phyloP scores from a whole-genome alignment of 2,113 vertebrate genomes.

The Redunca redunca region DNA sequence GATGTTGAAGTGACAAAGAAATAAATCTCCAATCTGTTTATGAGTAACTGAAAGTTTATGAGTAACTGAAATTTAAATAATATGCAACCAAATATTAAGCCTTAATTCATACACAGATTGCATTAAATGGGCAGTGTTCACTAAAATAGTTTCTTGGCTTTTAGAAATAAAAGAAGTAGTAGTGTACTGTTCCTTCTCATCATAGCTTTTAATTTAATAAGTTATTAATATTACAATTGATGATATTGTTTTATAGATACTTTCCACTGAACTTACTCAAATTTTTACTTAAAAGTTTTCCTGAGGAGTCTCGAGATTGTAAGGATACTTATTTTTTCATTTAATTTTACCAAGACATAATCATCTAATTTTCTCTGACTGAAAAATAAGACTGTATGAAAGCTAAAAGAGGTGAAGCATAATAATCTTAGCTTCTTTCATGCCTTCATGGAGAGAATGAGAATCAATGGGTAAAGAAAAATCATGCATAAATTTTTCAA shows the following conservation, averaged over 20 bases:
- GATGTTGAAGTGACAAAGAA: neutral
- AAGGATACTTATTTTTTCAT: slow-evolving; percentile 5
- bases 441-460: slow-evolving; percentile 44
- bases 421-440: slow-evolving; percentile 21
- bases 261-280: neutral
- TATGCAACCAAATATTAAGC: neutral
- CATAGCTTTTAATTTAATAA: slow-evolving; percentile 33
- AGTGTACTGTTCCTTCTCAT: neutral
- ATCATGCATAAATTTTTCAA: neutral
- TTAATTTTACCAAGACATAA: slow-evolving; percentile 43
- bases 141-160: neutral
- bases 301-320: neutral
- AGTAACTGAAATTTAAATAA: neutral
- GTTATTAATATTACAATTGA: neutral
- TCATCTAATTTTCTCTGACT: slow-evolving; percentile 41
- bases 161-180: neutral
- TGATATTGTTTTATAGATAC: neutral
- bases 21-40: neutral
- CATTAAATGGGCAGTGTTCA: neutral
- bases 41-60: neutral
- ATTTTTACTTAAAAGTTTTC: slow-evolving; percentile 16
- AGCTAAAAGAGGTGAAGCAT: slow-evolving; percentile 28
- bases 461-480: slow-evolving; percentile 47
- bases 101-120: neutral
- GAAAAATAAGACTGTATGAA: slow-evolving; percentile 15